Percentiles rank a stretch among this genome's conserved stretches.
Evolutionary conservation across 1,140 invertebrate species (phyloP).

Genomic region (Bombus fervidus): DNA sequence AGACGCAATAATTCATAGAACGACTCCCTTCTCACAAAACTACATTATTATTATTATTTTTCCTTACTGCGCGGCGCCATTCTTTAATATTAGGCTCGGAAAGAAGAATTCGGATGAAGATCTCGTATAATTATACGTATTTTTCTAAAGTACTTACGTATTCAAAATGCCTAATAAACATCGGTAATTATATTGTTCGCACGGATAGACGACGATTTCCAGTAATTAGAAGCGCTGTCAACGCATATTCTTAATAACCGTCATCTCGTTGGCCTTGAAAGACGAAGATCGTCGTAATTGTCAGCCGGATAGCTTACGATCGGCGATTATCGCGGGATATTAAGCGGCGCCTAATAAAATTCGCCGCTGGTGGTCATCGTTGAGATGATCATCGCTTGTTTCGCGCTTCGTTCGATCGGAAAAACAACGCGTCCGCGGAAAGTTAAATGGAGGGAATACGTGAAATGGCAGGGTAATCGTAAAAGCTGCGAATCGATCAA

Average conservation of each 20-base stretch:
- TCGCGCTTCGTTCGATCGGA: background rate
- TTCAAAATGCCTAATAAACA: background rate
- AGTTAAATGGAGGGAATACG: no score
- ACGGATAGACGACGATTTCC: background rate
- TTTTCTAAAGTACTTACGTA: no score
- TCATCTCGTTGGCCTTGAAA: background rate
- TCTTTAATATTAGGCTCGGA: background rate
- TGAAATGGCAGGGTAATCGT: no score
- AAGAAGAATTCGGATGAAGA: background rate
- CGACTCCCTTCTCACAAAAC: background rate
- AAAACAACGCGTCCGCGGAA: background rate
- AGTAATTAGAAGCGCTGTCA: background rate
- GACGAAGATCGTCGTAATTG: conserved; percentile 1
- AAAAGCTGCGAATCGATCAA: background rate
- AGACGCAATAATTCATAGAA: background rate
- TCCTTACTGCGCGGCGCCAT: background rate
- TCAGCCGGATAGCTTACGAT: background rate
- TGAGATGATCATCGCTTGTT: no score
- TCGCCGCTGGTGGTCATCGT: background rate
- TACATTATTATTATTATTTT: background rate
- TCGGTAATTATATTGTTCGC: no score
- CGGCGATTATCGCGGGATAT: conserved; percentile 1
- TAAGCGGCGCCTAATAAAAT: conserved; percentile 18
- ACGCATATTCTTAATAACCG: background rate
- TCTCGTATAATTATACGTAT: background rate